These are phyloP conservation scores for Datnioides undecimradiatus DNA, from an alignment of 2,113 vertebrate species.

Conservation along the genomic window DNA sequence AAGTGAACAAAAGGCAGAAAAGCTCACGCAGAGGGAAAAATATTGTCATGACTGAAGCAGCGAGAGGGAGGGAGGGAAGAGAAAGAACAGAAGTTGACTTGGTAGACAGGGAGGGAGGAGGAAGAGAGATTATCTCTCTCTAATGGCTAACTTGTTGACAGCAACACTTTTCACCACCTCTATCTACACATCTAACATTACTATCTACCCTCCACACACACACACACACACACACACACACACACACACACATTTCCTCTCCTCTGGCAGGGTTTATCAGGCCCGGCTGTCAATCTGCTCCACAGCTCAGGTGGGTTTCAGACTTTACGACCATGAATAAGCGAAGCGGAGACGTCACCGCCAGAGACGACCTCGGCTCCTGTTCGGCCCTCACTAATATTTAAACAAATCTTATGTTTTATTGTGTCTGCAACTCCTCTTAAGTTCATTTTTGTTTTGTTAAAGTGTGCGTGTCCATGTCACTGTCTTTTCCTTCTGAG, in stretches of 20 bases:
- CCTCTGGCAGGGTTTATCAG: conserved; percentile 61
- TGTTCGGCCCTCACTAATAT: conserved; percentile 14
- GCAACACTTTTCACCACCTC: conserved; percentile 75
- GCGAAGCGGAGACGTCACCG: conserved; percentile 56
- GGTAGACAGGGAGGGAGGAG: conserved; percentile 45
- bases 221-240: conserved; percentile 25
- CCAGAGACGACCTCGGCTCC: conserved; percentile 34
- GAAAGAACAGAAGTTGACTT: conserved; percentile 55
- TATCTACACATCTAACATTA: conserved; percentile 71
- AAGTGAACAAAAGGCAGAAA: neutral
- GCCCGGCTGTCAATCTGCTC: conserved; percentile 27
- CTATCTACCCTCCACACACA: conserved; percentile 39
- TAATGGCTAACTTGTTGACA: conserved; percentile 78
- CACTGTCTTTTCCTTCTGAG: neutral
- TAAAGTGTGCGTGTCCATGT: neutral
- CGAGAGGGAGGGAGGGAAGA: conserved; percentile 1
- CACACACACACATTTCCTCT: conserved; percentile 44
- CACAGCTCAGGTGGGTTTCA: conserved; percentile 51
- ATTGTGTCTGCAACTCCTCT: neutral
- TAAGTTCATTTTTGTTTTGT: neutral
- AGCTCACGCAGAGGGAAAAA: neutral
- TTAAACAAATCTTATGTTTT: too few relatives aligned
- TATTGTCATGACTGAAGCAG: neutral
- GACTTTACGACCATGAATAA: conserved; percentile 39
- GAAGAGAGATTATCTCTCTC: conserved; percentile 75